phyloP scores from a whole-genome alignment of 2,797 vertebrate genomes.

The Clarias platycephalus region DNA sequence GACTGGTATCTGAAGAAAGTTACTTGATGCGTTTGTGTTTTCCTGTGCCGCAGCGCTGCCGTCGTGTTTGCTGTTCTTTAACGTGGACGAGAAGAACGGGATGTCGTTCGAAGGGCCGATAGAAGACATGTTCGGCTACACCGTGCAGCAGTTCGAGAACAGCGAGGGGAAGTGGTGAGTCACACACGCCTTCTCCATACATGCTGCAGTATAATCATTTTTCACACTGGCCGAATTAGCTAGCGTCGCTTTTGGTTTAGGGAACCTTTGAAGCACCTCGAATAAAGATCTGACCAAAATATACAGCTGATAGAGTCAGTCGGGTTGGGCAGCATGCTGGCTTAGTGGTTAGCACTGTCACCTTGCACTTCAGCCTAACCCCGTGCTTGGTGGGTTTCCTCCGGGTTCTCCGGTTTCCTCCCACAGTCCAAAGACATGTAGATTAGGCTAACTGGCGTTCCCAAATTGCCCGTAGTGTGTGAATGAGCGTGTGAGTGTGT shows the following conservation, averaged over 20 bases:
- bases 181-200: not conserved
- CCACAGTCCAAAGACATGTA: no score
- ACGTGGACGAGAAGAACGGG: slow-evolving; percentile 91
- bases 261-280: no score
- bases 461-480: no score
- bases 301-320: not conserved
- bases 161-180: slow-evolving; percentile 95
- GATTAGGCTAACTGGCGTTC: no score
- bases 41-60: slow-evolving; percentile 68
- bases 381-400: no score
- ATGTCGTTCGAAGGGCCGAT: slow-evolving; percentile 87
- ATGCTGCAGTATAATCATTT: not conserved
- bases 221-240: not conserved
- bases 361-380: no score
- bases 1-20: not conserved
- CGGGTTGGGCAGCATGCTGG: no score
- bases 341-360: no score
- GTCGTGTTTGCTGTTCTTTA: slow-evolving; percentile 77
- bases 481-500: no score
- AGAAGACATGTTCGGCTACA: slow-evolving; percentile 96
- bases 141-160: slow-evolving; percentile 96
- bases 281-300: not conserved
- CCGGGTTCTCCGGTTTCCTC: no score
- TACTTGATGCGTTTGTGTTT: not conserved
- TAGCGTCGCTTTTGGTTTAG: not conserved